A percentile compares a stretch with the other conserved stretches of the same genome.
These are phyloP conservation scores for Triops cancriformis DNA, from an alignment of 1,140 invertebrate species.

Conservation along the genomic window DNA sequence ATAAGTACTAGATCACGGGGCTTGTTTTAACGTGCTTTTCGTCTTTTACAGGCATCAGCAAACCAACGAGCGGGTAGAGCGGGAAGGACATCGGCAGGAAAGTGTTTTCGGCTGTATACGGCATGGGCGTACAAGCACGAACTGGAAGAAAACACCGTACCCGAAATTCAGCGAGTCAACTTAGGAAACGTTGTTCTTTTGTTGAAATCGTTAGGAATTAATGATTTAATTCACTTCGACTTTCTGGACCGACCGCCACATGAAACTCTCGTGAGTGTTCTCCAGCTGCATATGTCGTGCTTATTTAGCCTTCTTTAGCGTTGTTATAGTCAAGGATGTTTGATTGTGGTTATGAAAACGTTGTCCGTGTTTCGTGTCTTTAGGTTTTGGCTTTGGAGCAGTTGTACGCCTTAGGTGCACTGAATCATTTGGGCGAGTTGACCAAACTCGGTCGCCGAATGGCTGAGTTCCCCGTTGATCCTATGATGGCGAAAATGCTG, in stretches of 20 bases:
- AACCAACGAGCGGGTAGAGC: constrained; percentile 89
- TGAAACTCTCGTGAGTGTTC: constrained; percentile 69
- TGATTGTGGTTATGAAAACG: too few relatives aligned
- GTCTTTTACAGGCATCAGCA: constrained; percentile 59
- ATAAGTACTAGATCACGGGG: too few relatives aligned
- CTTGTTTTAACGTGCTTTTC: not conserved
- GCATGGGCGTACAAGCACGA: constrained; percentile 97
- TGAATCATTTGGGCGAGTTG: constrained; percentile 94
- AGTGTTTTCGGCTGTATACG: constrained; percentile 95
- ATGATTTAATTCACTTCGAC: constrained; percentile 97
- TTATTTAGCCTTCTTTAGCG: too few relatives aligned
- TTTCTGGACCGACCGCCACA: constrained; percentile 97
- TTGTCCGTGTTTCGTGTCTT: too few relatives aligned
- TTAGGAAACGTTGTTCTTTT: constrained; percentile 94
- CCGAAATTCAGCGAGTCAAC: constrained; percentile 97
- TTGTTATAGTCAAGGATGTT: too few relatives aligned
- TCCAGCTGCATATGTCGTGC: not conserved
- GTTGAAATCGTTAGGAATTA: constrained; percentile 92
- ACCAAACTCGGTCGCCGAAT: constrained; percentile 94
- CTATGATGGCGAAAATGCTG: constrained; percentile 98
- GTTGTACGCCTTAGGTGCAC: constrained; percentile 91
- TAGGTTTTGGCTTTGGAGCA: constrained; percentile 82
- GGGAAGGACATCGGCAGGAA: constrained; percentile 86
- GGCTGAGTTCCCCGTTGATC: constrained; percentile 98
- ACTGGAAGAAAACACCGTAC: constrained; percentile 93